Percentiles rank a stretch among this genome's conserved stretches.
Evolutionary conservation across 2,113 vertebrate species (phyloP).

Genomic region (Macrotis lagotis): DNA sequence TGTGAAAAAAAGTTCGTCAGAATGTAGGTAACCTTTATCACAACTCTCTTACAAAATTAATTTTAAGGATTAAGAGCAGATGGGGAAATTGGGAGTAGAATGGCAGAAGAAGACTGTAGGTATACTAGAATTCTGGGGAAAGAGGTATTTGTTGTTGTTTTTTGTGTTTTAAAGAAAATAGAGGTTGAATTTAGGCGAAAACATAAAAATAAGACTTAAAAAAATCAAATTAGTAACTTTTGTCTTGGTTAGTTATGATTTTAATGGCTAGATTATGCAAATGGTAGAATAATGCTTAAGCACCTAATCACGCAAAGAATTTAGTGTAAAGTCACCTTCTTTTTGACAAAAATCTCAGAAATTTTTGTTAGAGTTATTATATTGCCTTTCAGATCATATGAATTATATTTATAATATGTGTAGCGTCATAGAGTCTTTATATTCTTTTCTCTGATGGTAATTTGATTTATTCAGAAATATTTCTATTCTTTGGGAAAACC

Average conservation of each 20-base stretch:
- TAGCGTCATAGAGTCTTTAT: background rate
- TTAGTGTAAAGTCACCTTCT: background rate
- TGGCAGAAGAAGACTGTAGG: background rate
- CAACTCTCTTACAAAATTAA: background rate
- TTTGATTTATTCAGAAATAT: background rate
- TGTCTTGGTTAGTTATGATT: background rate
- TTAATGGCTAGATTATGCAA: background rate
- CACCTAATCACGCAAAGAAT: background rate
- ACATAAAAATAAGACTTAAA: background rate
- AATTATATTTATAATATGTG: background rate
- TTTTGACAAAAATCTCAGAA: background rate
- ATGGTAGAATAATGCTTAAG: too few species aligned
- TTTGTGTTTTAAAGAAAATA: background rate
- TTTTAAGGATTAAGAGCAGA: background rate
- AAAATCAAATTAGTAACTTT: background rate
- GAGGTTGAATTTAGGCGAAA: background rate
- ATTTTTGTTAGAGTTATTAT: background rate
- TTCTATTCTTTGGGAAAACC: background rate
- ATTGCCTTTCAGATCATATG: background rate
- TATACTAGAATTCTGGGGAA: background rate
- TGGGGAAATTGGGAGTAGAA: background rate
- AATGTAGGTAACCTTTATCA: conserved; percentile 30
- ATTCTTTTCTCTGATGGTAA: background rate
- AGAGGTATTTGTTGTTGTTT: background rate
- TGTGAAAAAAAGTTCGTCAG: conserved; percentile 52